Conservation (phyloP, 2,797 vertebrate species). For the Hydrolagus colliei region DNA sequence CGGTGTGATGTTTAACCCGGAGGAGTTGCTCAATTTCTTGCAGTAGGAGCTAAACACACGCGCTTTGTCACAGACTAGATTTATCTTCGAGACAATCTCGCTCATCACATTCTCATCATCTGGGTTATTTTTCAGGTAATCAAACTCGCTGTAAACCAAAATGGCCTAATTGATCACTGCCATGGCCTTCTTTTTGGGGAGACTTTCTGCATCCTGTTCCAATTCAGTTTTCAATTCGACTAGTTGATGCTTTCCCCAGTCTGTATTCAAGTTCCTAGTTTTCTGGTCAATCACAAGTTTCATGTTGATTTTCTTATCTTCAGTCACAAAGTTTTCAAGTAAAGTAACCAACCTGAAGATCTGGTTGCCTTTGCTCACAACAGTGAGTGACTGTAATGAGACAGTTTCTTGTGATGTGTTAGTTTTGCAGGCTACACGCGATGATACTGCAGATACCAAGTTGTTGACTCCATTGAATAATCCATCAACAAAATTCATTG, state of each 20-base stretch:
- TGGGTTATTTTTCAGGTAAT: neutral
- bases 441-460: constrained; percentile 28
- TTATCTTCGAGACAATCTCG: neutral
- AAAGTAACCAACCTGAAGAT: neutral
- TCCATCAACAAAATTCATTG: neutral
- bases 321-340: neutral
- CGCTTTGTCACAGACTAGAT: neutral
- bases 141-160: neutral
- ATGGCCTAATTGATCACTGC: neutral
- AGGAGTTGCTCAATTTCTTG: neutral
- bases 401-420: constrained; percentile 29
- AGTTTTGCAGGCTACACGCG: constrained; percentile 35
- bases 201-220: neutral
- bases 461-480: neutral
- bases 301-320: constrained; percentile 33
- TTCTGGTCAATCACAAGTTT: constrained; percentile 33
- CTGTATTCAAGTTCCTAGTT: neutral
- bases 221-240: neutral
- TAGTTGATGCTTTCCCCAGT: neutral
- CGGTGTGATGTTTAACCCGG: neutral
- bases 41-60: neutral
- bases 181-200: neutral
- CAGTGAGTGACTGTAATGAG: constrained; percentile 22
- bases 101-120: neutral
- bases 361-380: constrained; percentile 15